Base-by-base conservation (phyloP, 1,140 invertebrate species). In the Cyrtorhinus lividipennis region DNA sequence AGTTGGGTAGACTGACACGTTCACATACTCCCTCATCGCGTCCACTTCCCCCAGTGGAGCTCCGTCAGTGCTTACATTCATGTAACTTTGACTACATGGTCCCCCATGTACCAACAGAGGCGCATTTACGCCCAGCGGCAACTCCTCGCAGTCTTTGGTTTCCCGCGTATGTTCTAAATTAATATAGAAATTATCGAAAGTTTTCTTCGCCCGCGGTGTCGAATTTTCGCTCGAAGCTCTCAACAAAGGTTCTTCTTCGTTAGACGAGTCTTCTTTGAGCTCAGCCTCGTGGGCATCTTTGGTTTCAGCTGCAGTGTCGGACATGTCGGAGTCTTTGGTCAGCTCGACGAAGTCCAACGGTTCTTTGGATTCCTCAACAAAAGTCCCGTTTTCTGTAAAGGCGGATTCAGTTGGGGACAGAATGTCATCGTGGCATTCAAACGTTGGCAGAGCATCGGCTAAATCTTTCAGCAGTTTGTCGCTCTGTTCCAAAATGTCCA, bases 11-110 rank as follows among this genome's bases (percentile, higher is more conserved):
- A 56, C 22, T 56, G 62, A 59, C 15, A 63, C 56, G 56, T 63
- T 63, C 20, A 59, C 56, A 26, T 63, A 63, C 25, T 62, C 61
- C n/a, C n/a, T n/a, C n/a, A n/a, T n/a, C n/a, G n/a, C n/a, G n/a
- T n/a, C n/a, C n/a, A n/a, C n/a, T n/a, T n/a, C n/a, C n/a, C n/a
- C n/a, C n/a, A n/a, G n/a, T n/a, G n/a, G n/a, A n/a, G n/a, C n/a
- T n/a, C n/a, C n/a, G n/a, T n/a, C n/a, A n/a, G n/a, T n/a, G n/a
- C n/a, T n/a, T n/a, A n/a, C n/a, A n/a, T n/a, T n/a, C n/a, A n/a
- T n/a, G n/a, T n/a, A n/a, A n/a, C n/a, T n/a, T n/a, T n/a, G n/a
- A n/a, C n/a, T n/a, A n/a, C n/a, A n/a, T n/a, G n/a, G n/a, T n/a
- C n/a, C n/a, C n/a, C n/a, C n/a, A n/a, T n/a, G n/a, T n/a, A n/a